Evolutionary conservation across 2,113 vertebrate genomes (phyloP), one percentile per base, ranked within the genome.

Genomic region (Jaculus jaculus): DNA sequence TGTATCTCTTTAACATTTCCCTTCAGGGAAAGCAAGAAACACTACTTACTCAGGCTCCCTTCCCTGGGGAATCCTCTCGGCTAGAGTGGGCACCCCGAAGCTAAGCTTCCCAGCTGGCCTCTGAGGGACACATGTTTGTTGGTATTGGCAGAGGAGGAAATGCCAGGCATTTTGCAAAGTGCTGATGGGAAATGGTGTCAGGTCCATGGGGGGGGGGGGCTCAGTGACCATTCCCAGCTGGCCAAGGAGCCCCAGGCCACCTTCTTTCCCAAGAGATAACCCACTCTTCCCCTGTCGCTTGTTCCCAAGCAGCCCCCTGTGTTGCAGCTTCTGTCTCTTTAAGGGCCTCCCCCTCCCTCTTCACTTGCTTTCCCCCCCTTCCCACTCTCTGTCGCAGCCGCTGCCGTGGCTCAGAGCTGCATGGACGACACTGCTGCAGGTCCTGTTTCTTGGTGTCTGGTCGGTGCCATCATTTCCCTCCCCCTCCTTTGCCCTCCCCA

Each of bases 291-390:
- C 88, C 11, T 37, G 47, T 60, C 54, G 79, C 91, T 63, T 28
- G 90, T 90, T 92, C 94, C 89, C 71, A 84, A 54, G 84, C 73
- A 94, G 93, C 84, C 93, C 95, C 92, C 92, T 23, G 75, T 37
- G 60, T 94, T 6, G 85, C 95, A 93, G 95, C 89, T 85, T 73
- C 97, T 96, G 97, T 97, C 97, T 95, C 97, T 98, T 98, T 98
- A 97, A 98, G 96, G 96, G 93, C 96, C 94, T 97, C 96, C 97
- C 95, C 97, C 97, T 97, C 89, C 92, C 96, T 96, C 69, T 87
- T 92, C 91, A 95, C 72, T 82, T 72, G 91, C 94, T n/a, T n/a
- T n/a, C n/a, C 92, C 86, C 95, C 97, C 95, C 93, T 87, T 95
- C 97, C 95, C 93, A 87, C 74, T 86, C 94, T 94, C 97, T 97